Evolutionary conservation across 2,888 invertebrate genomes (phyloP), one percentile per base, ranked within the genome.

Genomic region (Xanthia togata): DNA sequence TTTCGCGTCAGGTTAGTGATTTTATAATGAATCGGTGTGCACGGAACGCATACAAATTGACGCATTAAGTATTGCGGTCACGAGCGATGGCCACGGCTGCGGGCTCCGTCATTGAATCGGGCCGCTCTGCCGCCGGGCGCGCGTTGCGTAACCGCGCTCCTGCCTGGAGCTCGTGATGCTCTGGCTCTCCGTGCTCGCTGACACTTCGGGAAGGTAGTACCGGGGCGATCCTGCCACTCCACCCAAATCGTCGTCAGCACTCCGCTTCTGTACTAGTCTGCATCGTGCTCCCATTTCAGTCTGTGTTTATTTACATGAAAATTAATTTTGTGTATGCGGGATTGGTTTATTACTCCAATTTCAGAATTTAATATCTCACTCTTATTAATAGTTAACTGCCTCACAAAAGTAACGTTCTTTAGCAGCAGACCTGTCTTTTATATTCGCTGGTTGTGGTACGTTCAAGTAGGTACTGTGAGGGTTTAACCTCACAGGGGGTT

Each of bases 201-300:
- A 92, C 82, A 73, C 88, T 53, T 92, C 79, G 88, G 90, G 81
- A 93, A 92, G 93, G 93, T 92, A 92, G 93, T 93, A 90, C 71
- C 44, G 63, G 26, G 76, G 26, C 14, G n/a, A 47, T 38, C 20
- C 26, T 64, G 14, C 31, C 6, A 6, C 11, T 6, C 17, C 31
- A 4, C 23, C 38, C 55, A 50, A n/a, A 57, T 26, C 26, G 47
- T 55, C 44, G 63, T 35, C 12, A 26, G 26, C 53, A 35, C 17
- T 23, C 8, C n/a, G 20, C 31, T 57, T 17, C 4, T 38, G 35
- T 2, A 4, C 50, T 47, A 26, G n/a, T 38, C 8, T 6, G 12
- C 55, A 9, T 41, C 38, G 23, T 26, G 63, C 23, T 47, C 17
- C 76, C 26, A 44, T 44, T 35, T 4, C 26, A 4, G 38, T 26